A percentile compares a stretch with the other conserved stretches of the same genome.
These are phyloP conservation scores for Ciconia boyciana DNA, from an alignment of 2,113 vertebrate genomes.

Conservation along the genomic window DNA sequence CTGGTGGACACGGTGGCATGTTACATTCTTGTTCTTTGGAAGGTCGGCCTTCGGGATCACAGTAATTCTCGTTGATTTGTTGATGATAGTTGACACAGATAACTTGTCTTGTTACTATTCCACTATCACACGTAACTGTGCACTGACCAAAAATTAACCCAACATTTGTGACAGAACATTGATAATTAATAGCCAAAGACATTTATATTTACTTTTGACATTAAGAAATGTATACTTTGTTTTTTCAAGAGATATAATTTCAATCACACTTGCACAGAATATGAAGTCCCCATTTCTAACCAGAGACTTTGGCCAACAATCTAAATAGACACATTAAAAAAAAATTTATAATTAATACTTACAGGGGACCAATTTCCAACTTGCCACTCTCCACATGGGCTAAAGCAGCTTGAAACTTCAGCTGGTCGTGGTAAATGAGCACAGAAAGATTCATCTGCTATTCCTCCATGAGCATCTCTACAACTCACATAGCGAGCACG, in stretches of 20 bases:
- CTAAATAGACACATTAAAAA: not conserved
- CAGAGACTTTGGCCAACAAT: not conserved
- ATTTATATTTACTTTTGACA: conserved; percentile 1
- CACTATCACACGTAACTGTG: conserved; percentile 85
- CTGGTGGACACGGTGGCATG: conserved; percentile 75
- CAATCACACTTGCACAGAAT: not conserved
- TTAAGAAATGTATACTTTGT: not conserved
- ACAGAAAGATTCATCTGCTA: conserved; percentile 87
- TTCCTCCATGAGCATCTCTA: conserved; percentile 80
- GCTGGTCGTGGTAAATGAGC: conserved; percentile 83
- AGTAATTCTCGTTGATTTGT: conserved; percentile 83
- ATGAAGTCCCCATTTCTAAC: not conserved
- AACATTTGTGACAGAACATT: not conserved
- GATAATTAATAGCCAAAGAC: not conserved
- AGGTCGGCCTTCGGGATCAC: conserved; percentile 82
- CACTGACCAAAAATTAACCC: conserved; percentile 80
- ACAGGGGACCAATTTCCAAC: conserved; percentile 91
- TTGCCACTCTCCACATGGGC: conserved; percentile 90
- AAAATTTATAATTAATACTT: conserved; percentile 61
- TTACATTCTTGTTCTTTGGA: conserved; percentile 81
- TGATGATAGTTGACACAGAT: conserved; percentile 87
- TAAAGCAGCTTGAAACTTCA: conserved; percentile 85
- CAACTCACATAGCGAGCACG: conserved; percentile 94
- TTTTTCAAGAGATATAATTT: not conserved
- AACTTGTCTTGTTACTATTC: conserved; percentile 83